Evolutionary conservation across 2,113 vertebrate genomes (phyloP), one percentile per base, ranked within the genome.

Genomic region (Corapipo altera): DNA sequence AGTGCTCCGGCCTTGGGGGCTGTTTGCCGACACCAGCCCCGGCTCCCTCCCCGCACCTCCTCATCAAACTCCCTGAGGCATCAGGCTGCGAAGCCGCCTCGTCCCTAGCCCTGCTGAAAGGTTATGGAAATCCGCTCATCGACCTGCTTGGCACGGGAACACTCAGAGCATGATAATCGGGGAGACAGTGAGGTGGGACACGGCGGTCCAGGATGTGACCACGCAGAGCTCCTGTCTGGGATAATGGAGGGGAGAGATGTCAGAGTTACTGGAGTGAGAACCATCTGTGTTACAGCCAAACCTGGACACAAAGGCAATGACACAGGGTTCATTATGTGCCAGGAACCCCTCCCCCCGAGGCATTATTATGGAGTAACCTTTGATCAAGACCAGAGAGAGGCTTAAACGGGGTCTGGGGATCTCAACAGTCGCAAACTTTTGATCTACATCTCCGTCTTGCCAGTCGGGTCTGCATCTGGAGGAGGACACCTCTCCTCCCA

Each of bases 361-460:
- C 88, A 94, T 96, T 97, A 96, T 96, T 90, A 72, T 35, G 49
- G 92, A 71, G 72, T 78, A 95, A 92, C 95, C 96, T 97, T 96
- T 97, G 96, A 96, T 97, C 96, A 96, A 75, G 92, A 97, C 76
- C 96, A 94, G 88, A 95, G 93, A 95, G 81, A 89, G 76, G 92
- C 92, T 96, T 96, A 96, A 94, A 94, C 39, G 44, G 89, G 85
- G 93, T 78, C 91, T 74, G 72, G 52, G 76, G 52, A 84, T 93
- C 95, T 96, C 65, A 81, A 61, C 82, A 67, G 85, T 95, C 70
- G 51, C 82, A 55, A 77, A 96, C 92, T 96, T 95, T 46, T 93
- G 90, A 95, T 91, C 65, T 88, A 37, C 86, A 13, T 87, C 90
- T 89, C 81, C 6, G 37, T 72, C 83, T 49, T 33, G 76, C 79